Evolutionary conservation across 1,140 invertebrate species (phyloP).

Genomic region (Drosophila triauraria): DNA sequence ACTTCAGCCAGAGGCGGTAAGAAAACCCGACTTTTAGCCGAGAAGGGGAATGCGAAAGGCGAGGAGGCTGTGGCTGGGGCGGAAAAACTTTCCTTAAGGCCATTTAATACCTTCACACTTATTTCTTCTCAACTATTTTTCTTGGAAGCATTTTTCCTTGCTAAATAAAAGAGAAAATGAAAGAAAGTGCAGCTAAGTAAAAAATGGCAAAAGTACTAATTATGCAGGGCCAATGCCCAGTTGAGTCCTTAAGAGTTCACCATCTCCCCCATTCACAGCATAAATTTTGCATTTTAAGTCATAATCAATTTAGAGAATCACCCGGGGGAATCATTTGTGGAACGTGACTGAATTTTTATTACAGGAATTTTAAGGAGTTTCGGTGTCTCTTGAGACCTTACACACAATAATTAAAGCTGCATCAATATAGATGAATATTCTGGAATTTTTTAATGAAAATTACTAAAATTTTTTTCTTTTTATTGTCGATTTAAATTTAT

Average conservation of each 20-base stretch:
- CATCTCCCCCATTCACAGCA: slow-evolving; percentile 9
- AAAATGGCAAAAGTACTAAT: slow-evolving; percentile 29
- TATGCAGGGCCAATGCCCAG: slow-evolving; percentile 29
- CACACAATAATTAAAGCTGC: neutral
- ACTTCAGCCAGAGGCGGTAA: slow-evolving; percentile 12
- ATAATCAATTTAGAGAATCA: slow-evolving; percentile 57
- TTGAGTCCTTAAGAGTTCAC: slow-evolving; percentile 21
- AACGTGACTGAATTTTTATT: slow-evolving; percentile 57
- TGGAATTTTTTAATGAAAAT: neutral
- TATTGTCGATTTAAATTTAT: neutral
- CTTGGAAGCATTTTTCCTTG: slow-evolving; percentile 1
- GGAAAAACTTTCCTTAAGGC: slow-evolving; percentile 4
- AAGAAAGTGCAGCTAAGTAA: slow-evolving; percentile 16
- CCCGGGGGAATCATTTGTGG: slow-evolving; percentile 35
- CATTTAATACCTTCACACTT: slow-evolving; percentile 46
- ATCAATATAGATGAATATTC: neutral
- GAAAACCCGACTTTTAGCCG: slow-evolving; percentile 15
- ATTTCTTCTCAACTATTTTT: slow-evolving; percentile 26
- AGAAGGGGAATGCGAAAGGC: neutral
- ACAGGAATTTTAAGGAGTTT: slow-evolving; percentile 10
- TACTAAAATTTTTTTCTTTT: neutral
- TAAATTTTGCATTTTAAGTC: slow-evolving; percentile 36
- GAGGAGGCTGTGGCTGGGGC: neutral
- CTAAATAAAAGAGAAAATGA: neutral
- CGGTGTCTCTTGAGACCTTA: neutral